phyloP scores from a whole-genome alignment of 1,140 invertebrate genomes.

The Drosophila oshimai region DNA sequence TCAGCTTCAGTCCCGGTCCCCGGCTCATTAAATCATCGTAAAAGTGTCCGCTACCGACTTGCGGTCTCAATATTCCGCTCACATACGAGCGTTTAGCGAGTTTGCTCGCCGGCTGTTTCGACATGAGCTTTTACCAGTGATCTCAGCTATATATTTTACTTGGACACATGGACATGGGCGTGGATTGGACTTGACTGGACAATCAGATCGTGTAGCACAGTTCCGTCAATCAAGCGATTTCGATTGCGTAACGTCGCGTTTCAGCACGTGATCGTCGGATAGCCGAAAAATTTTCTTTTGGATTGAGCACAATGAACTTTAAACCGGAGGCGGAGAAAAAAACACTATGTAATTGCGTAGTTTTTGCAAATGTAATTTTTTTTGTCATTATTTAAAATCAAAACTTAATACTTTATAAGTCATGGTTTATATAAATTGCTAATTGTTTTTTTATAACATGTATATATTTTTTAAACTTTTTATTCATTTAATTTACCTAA shows the following conservation, averaged over 20 bases:
- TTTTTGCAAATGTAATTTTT: neutral
- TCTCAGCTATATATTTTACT: conserved; percentile 27
- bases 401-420: neutral
- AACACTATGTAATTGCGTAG: neutral
- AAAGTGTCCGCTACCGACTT: conserved; percentile 53
- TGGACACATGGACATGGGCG: conserved; percentile 25
- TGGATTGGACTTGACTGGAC: conserved; percentile 27
- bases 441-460: too few species aligned
- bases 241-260: conserved; percentile 44
- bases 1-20: conserved; percentile 3
- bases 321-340: neutral
- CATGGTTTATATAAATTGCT: too few species aligned
- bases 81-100: conserved; percentile 51
- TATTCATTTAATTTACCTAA: too few species aligned
- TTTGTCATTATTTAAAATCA: neutral
- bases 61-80: conserved; percentile 51
- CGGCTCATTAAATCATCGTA: conserved; percentile 60
- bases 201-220: conserved; percentile 59
- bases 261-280: conserved; percentile 47
- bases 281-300: conserved; percentile 27
- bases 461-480: too few species aligned
- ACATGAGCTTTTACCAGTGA: conserved; percentile 58
- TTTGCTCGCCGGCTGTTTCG: conserved; percentile 29
- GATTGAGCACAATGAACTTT: conserved; percentile 61
- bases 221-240: conserved; percentile 68